Percentiles rank a stretch among this genome's conserved stretches.
These are phyloP conservation scores for Diplodus sargus DNA, from an alignment of 2,797 vertebrate genomes.

Conservation along the genomic window DNA sequence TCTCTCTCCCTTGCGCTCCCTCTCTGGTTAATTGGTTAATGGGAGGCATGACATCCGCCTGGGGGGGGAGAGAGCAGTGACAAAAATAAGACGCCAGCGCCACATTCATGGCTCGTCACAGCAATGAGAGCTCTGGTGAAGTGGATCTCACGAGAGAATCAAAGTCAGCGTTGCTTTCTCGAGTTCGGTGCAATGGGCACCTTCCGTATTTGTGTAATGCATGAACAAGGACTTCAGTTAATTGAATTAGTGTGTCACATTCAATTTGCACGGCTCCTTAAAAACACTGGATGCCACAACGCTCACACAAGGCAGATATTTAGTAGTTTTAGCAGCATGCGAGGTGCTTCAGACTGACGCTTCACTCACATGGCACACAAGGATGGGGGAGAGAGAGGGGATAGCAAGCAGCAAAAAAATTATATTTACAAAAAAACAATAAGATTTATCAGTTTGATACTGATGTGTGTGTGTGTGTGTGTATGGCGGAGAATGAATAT, in stretches of 20 bases:
- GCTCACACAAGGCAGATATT: background rate
- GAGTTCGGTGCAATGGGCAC: conserved; percentile 9
- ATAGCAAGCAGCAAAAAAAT: no score
- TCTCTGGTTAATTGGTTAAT: conserved; percentile 47
- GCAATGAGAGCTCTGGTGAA: conserved; percentile 12
- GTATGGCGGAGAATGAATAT: no score
- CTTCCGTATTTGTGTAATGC: conserved; percentile 1
- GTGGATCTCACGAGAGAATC: conserved; percentile 10
- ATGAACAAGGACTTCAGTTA: background rate
- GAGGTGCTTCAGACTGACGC: background rate
- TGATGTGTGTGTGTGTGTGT: no score
- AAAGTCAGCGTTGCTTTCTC: conserved; percentile 18
- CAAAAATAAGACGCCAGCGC: conserved; percentile 9
- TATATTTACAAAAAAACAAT: no score
- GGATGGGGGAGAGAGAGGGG: no score
- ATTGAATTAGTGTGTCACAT: conserved; percentile 13
- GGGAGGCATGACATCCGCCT: conserved; percentile 40
- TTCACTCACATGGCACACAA: no score
- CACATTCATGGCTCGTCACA: conserved; percentile 19
- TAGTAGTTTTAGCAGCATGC: background rate
- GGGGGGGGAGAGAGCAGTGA: conserved; percentile 24
- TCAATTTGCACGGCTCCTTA: conserved; percentile 5
- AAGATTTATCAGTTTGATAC: no score
- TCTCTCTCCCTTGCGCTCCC: conserved; percentile 8
- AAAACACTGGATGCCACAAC: background rate